Evolutionary conservation across 2,113 vertebrate genomes (phyloP), one percentile per base, ranked within the genome.

Genomic region (Campylorhamphus procurvoides): DNA sequence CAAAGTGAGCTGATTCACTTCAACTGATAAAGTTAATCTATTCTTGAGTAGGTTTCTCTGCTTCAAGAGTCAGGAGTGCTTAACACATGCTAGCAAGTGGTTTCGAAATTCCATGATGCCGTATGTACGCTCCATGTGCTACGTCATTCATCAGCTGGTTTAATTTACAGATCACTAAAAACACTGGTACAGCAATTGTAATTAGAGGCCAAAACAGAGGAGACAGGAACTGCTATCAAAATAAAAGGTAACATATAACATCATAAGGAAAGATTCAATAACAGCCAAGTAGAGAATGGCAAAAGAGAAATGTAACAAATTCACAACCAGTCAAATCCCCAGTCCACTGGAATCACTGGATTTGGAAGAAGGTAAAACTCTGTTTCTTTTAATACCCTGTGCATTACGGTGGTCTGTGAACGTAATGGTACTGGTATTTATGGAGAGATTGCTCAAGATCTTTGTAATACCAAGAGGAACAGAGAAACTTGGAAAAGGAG

Each of bases 171-270:
- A 13, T 74, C 42, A 20, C 18, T 72, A 42, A 86, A 56, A 46
- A 4, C 46, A 31, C 27, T 28, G 40, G 19, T 44, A 49, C 0
- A 0, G 40, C 7, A 46, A 5, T 13, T 52, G 37, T 11, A 13
- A 12, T 63, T 62, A 25, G 40, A 46, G 35, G 8, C 47, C 33
- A 56, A 78, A 84, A 53, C 53, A 40, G 25, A 76, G 37, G 49
- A 42, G 56, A 72, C 29, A 52, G 37, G 9, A 87, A 12, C 40
- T 82, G 46, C 23, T 50, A 29, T 23, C n/a, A 68, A 19, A 63
- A 39, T 12, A 60, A 9, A 6, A 11, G 2, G 8, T 55, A 55
- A 47, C 12, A 3, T 2, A 2, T 6, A 28, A 40, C 6, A 2
- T 22, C 18, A 33, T 71, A 42, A 89, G 35, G 39, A 25, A 53